Base-by-base conservation (phyloP, 2,797 vertebrate genomes). In the Lutjanus campechanus region DNA sequence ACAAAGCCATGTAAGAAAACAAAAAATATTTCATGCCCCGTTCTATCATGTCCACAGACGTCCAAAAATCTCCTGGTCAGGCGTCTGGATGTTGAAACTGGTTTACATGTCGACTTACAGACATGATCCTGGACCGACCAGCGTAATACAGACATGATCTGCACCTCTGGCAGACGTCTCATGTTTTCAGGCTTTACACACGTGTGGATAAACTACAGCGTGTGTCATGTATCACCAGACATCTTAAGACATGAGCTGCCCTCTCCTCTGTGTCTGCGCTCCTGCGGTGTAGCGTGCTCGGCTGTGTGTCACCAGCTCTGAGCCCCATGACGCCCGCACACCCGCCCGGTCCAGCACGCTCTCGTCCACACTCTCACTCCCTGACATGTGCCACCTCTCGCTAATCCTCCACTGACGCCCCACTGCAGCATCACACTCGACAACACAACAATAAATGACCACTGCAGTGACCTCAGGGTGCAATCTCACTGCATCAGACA, bases 351-450 rank as follows among this genome's bases (percentile, higher is more conserved):
- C 19, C 67, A 3, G 70, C 82, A 77, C 67, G 69, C 77, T 81
- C 73, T 2, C 44, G 82, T 58, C 80, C 87, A 84, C 84, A 90
- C 92, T 90, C 93, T 94, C 93, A 89, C 91, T 93, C 82, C 85
- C 81, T 88, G 90, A 93, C 93, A 93, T 94, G 93, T 93, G 92
- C 90, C 84, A 25, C 79, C 16, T 25, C 68, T 69, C 41, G 2
- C 80, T 94, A 94, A 95, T 94, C 92, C 91, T 68, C 69, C 79
- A 50, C 71, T 63, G 87, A 93, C 70, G 84, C 90, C 78, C 81
- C 82, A 70, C 58, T 58, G 66, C 69, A 76, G 86, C 88, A 81
- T 86, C 81, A 43, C 71, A 61, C 77, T 54, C 36, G 3, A 44
- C 81, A 66, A 41, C 63, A 62, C 25, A 76, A 90, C 89, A 88